Evolutionary conservation across 1,140 invertebrate genomes (phyloP), one percentile per base, ranked within the genome.

Genomic region (Papilio helenus): DNA sequence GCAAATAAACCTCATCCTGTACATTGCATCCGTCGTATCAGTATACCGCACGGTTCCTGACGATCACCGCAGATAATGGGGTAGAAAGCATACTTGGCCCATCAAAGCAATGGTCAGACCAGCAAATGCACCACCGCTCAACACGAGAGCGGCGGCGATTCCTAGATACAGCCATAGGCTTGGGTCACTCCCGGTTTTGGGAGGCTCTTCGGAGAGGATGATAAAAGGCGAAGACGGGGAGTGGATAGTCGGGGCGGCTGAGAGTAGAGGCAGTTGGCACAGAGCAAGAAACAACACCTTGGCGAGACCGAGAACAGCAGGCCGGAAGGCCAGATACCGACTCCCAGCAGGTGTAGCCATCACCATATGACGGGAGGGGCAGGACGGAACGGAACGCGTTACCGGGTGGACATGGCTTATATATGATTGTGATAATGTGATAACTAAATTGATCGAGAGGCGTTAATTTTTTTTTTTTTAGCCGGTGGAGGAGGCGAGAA

Each of bases 1-100:
- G 49, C 49, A 51, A 51, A 51, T 51, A 51, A 51, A 51, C 49
- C 49, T 51, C 49, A 51, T 51, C 49, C 49, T 51, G 49, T 51
- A 51, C 49, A 51, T 51, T 51, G 49, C 49, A 51, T 51, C 49
- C 49, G 49, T 51, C 49, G 49, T 51, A 51, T 51, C 49, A 51
- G 49, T 51, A 51, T 51, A 51, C 49, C 49, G 49, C 49, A 51
- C 49, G 49, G 49, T 51, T 51, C 49, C 49, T 51, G 49, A 51
- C 49, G 49, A 51, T 51, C 49, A 51, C 49, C 49, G 49, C 49
- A 51, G 49, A 51, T 51, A 51, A 51, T 51, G 49, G 49, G 49
- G 49, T 51, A 51, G 49, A 51, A 51, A 51, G 49, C 49, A 51
- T 51, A 51, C 49, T 51, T 51, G 49, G 49, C 49, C 49, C 49